A percentile compares a stretch with the other conserved stretches of the same genome.
Evolutionary conservation across 2,113 vertebrate species (phyloP).

Genomic region (Prolemur simus): DNA sequence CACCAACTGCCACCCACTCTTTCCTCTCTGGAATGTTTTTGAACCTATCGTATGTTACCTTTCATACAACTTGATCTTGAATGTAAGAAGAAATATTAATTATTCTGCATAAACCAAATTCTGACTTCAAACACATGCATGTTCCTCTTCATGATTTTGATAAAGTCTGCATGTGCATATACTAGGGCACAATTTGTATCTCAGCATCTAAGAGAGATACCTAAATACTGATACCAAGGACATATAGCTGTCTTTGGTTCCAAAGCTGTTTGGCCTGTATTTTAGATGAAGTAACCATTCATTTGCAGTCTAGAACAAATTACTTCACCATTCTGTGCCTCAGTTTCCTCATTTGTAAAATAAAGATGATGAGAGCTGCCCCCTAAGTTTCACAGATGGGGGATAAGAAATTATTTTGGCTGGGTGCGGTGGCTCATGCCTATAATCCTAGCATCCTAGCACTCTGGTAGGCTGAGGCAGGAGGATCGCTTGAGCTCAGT

Average conservation of each 20-base stretch:
- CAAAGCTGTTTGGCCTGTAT: constrained; percentile 37
- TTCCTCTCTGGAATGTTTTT: constrained; percentile 52
- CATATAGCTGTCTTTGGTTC: constrained; percentile 23
- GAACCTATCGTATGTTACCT: constrained; percentile 36
- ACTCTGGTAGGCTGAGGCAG: not conserved
- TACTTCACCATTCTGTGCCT: constrained; percentile 13
- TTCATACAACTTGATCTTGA: constrained; percentile 25
- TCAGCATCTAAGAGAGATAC: not conserved
- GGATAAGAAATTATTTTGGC: not conserved
- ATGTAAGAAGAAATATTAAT: constrained; percentile 37
- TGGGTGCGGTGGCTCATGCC: not conserved
- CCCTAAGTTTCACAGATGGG: not conserved
- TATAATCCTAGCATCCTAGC: not conserved
- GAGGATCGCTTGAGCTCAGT: not conserved
- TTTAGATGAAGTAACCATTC: constrained; percentile 36
- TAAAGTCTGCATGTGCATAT: not conserved
- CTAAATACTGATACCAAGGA: not conserved
- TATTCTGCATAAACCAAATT: not conserved
- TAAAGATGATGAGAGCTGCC: not conserved
- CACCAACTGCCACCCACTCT: constrained; percentile 55
- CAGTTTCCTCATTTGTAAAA: constrained; percentile 43
- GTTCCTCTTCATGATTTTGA: constrained; percentile 23
- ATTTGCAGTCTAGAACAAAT: constrained; percentile 26
- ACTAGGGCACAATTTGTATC: not conserved
- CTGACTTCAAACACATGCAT: constrained; percentile 19